A percentile compares a stretch with the other conserved stretches of the same genome.
These are phyloP conservation scores for Leuciscus waleckii DNA, from an alignment of 2,797 vertebrate genomes.

Conservation along the genomic window DNA sequence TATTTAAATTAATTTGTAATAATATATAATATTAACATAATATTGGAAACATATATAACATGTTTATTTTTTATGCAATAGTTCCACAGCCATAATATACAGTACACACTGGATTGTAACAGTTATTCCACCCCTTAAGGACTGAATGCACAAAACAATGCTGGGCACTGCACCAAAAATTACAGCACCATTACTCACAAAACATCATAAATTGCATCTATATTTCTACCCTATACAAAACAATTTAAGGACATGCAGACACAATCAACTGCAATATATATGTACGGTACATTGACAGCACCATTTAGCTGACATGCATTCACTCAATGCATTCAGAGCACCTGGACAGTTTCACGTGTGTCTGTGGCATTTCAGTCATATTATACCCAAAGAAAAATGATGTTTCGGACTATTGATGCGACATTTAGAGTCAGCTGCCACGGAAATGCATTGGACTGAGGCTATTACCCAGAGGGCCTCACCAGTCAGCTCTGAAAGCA, in stretches of 20 bases:
- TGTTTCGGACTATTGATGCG: slow-evolving; percentile 21
- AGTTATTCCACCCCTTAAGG: not conserved
- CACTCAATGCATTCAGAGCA: not conserved
- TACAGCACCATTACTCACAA: slow-evolving; percentile 16
- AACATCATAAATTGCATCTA: not conserved
- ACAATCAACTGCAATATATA: not conserved
- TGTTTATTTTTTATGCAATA: not conserved
- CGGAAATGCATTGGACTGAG: slow-evolving; percentile 19
- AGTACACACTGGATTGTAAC: not conserved
- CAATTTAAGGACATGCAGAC: not conserved
- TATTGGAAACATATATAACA: not conserved
- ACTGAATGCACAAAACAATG: not conserved
- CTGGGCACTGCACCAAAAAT: not conserved
- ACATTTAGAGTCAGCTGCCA: slow-evolving; percentile 38
- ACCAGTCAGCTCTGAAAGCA: slow-evolving; percentile 25
- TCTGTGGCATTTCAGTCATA: slow-evolving; percentile 3
- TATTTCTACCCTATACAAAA: not conserved
- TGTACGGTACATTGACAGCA: not conserved
- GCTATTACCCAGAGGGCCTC: slow-evolving; percentile 27
- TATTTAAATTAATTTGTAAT: not conserved
- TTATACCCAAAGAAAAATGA: slow-evolving; percentile 20
- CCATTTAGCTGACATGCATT: not conserved
- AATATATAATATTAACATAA: not conserved
- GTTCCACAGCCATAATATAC: not conserved
- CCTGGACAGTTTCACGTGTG: not conserved